A percentile compares a stretch with the other conserved stretches of the same genome.
These are phyloP conservation scores for Xerus rutilus DNA, from an alignment of 2,797 vertebrate genomes.

Conservation along the genomic window DNA sequence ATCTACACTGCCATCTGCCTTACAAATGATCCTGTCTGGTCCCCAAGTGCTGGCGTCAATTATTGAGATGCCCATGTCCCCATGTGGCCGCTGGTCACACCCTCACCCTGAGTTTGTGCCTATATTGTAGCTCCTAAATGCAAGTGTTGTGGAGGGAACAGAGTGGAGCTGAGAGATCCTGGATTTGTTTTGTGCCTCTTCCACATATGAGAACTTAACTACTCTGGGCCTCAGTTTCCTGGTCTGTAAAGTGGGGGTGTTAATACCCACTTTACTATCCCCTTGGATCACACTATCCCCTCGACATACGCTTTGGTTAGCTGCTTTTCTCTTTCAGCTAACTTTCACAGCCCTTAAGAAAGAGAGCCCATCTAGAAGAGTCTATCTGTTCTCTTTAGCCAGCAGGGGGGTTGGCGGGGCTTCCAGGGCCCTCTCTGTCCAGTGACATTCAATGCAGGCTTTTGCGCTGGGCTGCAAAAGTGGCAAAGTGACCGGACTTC, in stretches of 20 bases:
- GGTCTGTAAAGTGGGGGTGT: not conserved
- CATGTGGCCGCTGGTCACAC: not conserved
- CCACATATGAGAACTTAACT: not conserved
- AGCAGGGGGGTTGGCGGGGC: not conserved
- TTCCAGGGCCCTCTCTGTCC: not conserved
- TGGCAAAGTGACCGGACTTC: not conserved
- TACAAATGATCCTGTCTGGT: not conserved
- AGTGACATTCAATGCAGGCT: not conserved
- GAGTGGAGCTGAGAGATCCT: not conserved
- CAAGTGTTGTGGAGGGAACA: not conserved
- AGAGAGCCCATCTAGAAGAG: not conserved
- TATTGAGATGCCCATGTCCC: not conserved
- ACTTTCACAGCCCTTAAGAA: not conserved
- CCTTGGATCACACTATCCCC: not conserved
- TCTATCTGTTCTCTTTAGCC: not conserved
- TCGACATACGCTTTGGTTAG: not conserved
- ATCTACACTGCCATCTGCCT: not conserved
- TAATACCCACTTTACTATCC: not conserved
- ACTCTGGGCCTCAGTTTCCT: not conserved
- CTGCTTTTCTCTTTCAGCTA: conserved; percentile 34
- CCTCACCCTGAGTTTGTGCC: not conserved
- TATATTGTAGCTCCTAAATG: not conserved
- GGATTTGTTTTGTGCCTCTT: not conserved
- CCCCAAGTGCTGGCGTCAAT: not conserved
- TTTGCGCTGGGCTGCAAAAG: not conserved